A percentile compares a stretch with the other conserved stretches of the same genome.
Conservation (phyloP, 2,113 vertebrate genomes). For the Coreoperca whiteheadi region DNA sequence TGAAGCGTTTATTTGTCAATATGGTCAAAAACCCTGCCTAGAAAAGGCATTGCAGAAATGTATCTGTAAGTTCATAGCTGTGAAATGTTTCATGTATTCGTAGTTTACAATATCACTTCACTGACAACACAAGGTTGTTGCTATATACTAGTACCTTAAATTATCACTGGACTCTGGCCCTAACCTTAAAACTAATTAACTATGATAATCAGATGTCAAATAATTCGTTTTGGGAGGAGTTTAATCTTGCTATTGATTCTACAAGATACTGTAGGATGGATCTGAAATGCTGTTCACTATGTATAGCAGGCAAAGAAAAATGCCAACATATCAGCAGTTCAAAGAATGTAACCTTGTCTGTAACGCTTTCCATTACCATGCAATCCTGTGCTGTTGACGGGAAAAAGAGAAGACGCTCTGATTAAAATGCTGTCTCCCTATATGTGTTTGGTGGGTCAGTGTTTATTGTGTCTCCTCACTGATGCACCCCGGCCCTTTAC, state of each 20-base stretch:
- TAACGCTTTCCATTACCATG: background rate
- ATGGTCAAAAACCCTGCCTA: background rate
- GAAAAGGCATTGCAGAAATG: background rate
- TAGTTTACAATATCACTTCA: background rate
- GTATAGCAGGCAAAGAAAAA: background rate
- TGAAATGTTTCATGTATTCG: background rate
- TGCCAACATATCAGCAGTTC: background rate
- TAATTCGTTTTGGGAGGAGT: background rate
- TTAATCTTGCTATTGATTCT: background rate
- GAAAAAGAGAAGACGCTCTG: background rate
- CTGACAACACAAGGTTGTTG: background rate
- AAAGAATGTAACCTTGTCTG: background rate
- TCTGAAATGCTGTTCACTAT: background rate
- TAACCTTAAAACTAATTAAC: slow-evolving; percentile 21
- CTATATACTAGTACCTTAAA: background rate
- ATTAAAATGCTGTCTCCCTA: slow-evolving; percentile 41
- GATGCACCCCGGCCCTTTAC: slow-evolving; percentile 49
- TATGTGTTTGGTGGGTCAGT: slow-evolving; percentile 12
- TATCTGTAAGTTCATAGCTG: background rate
- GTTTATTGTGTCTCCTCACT: slow-evolving; percentile 40
- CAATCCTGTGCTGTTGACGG: background rate
- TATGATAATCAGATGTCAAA: slow-evolving; percentile 1
- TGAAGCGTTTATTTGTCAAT: background rate
- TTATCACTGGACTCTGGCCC: background rate
- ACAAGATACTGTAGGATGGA: background rate